Evolutionary conservation across 2,888 invertebrate species (phyloP).

Genomic region (Mamestra brassicae): DNA sequence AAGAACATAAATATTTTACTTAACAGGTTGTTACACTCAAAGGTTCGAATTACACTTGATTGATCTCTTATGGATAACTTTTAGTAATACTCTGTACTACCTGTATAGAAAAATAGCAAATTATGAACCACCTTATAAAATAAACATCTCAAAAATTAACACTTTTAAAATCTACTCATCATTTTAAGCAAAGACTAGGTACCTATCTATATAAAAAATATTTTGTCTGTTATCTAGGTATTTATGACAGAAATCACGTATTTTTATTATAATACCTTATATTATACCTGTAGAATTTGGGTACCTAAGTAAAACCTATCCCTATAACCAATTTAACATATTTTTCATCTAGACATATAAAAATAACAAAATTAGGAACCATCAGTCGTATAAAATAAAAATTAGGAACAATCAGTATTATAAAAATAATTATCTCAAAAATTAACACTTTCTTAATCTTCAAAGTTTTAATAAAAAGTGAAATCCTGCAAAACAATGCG

Average conservation of each 20-base stretch:
- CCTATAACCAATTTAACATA: constrained; percentile 29
- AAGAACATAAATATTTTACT: constrained; percentile 12
- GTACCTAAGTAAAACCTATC: constrained; percentile 33
- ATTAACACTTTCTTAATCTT: constrained; percentile 31
- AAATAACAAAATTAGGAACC: constrained; percentile 30
- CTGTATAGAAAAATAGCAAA: constrained; percentile 22
- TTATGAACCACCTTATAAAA: constrained; percentile 36
- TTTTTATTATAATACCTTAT: constrained; percentile 26
- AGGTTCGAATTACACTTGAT: constrained; percentile 5
- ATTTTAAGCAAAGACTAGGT: constrained; percentile 29
- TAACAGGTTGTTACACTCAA: constrained; percentile 23
- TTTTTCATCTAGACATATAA: constrained; percentile 28
- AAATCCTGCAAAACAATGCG: too few species aligned
- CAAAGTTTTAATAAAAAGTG: constrained; percentile 31
- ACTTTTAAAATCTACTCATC: constrained; percentile 28
- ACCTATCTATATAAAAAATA: constrained; percentile 30
- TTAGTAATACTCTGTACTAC: constrained; percentile 25
- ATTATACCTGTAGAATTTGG: constrained; percentile 33
- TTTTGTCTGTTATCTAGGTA: constrained; percentile 33
- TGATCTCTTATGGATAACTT: constrained; percentile 18
- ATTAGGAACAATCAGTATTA: constrained; percentile 28
- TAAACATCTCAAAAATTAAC: constrained; percentile 27
- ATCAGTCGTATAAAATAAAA: constrained; percentile 25
- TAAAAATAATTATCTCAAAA: constrained; percentile 29
- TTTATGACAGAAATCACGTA: constrained; percentile 31